Conservation (phyloP, 2,113 vertebrate genomes). For the Cottus gobio region DNA sequence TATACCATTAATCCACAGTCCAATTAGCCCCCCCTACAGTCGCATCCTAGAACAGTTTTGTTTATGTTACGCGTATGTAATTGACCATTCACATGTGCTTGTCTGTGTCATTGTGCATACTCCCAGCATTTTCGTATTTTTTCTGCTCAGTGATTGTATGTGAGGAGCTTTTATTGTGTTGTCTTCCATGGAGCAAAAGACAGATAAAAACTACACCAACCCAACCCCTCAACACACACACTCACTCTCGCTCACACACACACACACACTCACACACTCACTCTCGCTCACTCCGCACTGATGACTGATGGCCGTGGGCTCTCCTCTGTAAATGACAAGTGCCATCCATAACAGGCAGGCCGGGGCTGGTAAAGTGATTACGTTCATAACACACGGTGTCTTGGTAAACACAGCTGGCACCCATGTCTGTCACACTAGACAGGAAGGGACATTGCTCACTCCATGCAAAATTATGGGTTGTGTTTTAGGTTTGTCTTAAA, state of each 20-base stretch:
- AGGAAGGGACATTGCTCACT: constrained; percentile 56
- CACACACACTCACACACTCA: constrained; percentile 27
- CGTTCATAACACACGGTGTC: constrained; percentile 68
- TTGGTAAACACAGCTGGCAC: constrained; percentile 80
- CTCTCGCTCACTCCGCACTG: constrained; percentile 30
- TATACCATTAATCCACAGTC: too few relatives aligned
- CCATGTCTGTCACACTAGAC: constrained; percentile 58
- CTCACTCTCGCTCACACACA: constrained; percentile 24
- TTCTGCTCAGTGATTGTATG: constrained; percentile 25
- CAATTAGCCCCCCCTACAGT: background rate
- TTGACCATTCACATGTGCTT: background rate
- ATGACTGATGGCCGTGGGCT: constrained; percentile 73
- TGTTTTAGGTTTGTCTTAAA: constrained; percentile 51
- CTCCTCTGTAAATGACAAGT: constrained; percentile 78
- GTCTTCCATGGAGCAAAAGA: constrained; percentile 14
- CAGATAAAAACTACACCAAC: constrained; percentile 25
- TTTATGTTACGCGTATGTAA: background rate
- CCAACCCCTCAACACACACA: constrained; percentile 22
- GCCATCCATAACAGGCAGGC: constrained; percentile 78
- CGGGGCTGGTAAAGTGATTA: constrained; percentile 80
- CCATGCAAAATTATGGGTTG: constrained; percentile 56
- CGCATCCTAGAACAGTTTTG: background rate
- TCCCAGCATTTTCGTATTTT: background rate
- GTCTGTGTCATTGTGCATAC: constrained; percentile 2
- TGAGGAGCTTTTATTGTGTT: constrained; percentile 24